Conservation (phyloP, 2,888 invertebrate genomes). For the Dendrolimus pini region DNA sequence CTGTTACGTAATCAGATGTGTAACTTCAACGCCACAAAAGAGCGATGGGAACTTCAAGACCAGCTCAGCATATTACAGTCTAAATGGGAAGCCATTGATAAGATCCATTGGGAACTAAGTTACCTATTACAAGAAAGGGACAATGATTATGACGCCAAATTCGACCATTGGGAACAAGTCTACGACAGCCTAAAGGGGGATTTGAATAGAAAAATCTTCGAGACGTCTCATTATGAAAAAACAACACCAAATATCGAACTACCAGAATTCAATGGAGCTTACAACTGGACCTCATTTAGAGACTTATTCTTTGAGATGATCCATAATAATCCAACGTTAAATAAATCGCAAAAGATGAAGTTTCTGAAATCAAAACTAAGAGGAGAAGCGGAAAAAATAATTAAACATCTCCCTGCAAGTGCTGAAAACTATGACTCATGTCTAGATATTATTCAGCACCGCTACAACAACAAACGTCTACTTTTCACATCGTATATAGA, state of each 20-base stretch:
- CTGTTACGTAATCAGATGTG: neutral
- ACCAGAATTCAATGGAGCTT: neutral
- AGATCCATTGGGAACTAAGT: slow-evolving; percentile 4
- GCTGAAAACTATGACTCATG: neutral
- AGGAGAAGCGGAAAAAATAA: neutral
- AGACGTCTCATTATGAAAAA: slow-evolving; percentile 7
- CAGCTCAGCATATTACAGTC: slow-evolving; percentile 1
- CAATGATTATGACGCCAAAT: slow-evolving; percentile 3
- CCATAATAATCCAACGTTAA: slow-evolving; percentile 1
- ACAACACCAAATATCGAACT: slow-evolving; percentile 2
- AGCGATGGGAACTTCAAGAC: slow-evolving; percentile 4
- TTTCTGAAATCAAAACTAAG: neutral
- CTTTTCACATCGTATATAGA: slow-evolving; percentile 5
- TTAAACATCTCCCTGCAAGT: neutral
- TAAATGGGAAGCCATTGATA: slow-evolving; percentile 3
- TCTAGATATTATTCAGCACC: slow-evolving; percentile 1
- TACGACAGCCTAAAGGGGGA: slow-evolving; percentile 4
- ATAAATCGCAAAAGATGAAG: neutral
- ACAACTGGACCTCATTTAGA: neutral
- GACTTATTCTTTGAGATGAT: neutral
- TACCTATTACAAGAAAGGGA: slow-evolving; percentile 3
- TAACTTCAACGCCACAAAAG: neutral
- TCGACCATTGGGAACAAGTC: slow-evolving; percentile 4
- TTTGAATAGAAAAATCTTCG: slow-evolving; percentile 4
- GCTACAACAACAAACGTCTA: slow-evolving; percentile 4